A percentile compares a stretch with the other conserved stretches of the same genome.
Evolutionary conservation across 2,113 vertebrate species (phyloP).

Genomic region (Taurulus bubalis): DNA sequence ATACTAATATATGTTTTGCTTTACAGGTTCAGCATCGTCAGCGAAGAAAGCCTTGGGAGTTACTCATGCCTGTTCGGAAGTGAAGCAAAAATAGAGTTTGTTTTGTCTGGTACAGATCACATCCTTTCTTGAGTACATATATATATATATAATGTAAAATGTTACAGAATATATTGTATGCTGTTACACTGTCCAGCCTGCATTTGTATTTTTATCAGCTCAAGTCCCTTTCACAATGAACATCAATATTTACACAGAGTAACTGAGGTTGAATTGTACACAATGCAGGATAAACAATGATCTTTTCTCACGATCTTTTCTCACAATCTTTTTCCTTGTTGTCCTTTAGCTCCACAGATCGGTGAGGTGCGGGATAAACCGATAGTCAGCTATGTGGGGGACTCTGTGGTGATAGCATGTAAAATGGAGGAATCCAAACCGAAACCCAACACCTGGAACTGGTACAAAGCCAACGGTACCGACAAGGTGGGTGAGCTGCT

Average conservation of each 20-base stretch:
- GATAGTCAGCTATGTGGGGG: constrained; percentile 77
- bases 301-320: no score
- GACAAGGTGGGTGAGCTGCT: constrained; percentile 67
- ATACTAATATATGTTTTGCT: background rate
- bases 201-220: background rate
- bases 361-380: constrained; percentile 76
- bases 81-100: constrained; percentile 66
- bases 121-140: background rate
- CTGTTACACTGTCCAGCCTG: background rate
- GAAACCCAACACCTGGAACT: constrained; percentile 73
- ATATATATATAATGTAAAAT: background rate
- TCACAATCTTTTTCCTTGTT: background rate
- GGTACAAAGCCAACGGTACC: constrained; percentile 78
- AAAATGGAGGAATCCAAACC: constrained; percentile 64
- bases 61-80: constrained; percentile 80
- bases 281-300: background rate
- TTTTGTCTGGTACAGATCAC: constrained; percentile 73
- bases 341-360: constrained; percentile 71
- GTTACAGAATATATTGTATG: background rate
- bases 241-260: background rate
- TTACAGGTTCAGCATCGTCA: constrained; percentile 73
- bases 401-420: constrained; percentile 74
- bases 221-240: background rate
- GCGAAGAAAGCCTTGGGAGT: constrained; percentile 66
- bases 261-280: no score